Evolutionary conservation across 53 echinoderm and acorn worm species (phyloP), one percentile per base, ranked within the genome.

Genomic region (Echinarachnius parma): DNA sequence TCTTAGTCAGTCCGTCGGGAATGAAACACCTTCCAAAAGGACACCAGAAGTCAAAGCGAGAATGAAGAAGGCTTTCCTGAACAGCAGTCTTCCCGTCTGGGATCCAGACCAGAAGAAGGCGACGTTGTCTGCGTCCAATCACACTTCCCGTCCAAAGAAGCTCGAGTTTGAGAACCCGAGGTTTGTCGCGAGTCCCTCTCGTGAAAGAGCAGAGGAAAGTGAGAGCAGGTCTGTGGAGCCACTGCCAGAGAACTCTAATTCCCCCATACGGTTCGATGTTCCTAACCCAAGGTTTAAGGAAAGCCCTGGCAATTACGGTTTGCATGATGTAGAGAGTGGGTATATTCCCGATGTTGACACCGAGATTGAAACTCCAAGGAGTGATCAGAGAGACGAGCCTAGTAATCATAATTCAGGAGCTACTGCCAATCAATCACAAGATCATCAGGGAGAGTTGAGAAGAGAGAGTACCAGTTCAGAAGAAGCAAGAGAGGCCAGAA

Each of bases 131-230:
- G 56, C 57, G 2, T 27, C 56, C 39, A 22, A 57, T 27, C 56
- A 26, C 9, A 19, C 18, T 19, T 44, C 74, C 42, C 74, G 28
- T 4, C 74, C 74, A 26, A 34, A 57, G 29, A 57, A 16, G 28
- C 57, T 72, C 15, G 86, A 81, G 59, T 67, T 86, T 67, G 86
- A 86, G n/a, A 86, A 86, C 76, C 86, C 86, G 61, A 50, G 74
- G 46, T 86, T 62, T 28, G 28, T 78, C 5, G 54, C 60, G 44
- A 71, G 78, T 59, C 45, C 44, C n/a, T 62, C 71, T 45, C 54
- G 49, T 37, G 74, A 72, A 25, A 15, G 32, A 39, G 47, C 45
- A 46, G 35, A 22, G 19, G 71, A 62, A 15, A 24, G 46, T 21
- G 48, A 56, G 33, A 31, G 46, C 7, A 66, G 69, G 50, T 59